Conservation (phyloP, 2,888 invertebrate genomes). For the Epirrita christyi region DNA sequence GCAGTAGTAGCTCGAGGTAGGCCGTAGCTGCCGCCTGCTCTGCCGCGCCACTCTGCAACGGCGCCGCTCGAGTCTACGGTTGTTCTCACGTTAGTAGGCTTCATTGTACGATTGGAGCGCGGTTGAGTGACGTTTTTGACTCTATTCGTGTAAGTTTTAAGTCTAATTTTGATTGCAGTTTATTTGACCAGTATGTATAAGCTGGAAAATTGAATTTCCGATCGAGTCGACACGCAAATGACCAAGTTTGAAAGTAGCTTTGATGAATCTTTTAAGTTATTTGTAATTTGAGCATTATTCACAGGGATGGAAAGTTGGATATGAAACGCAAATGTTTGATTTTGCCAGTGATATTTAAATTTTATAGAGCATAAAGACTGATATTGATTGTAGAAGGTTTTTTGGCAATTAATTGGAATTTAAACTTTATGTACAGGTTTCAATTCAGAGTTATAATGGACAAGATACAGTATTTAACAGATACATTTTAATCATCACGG, state of each 20-base stretch:
- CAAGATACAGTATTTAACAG: background rate
- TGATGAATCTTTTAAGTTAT: background rate
- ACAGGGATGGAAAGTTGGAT: background rate
- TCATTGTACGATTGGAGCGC: conserved; percentile 41
- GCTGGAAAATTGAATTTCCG: background rate
- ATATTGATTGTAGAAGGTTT: background rate
- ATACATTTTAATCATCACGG: background rate
- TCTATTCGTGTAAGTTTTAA: conserved; percentile 5
- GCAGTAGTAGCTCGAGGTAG: conserved; percentile 95
- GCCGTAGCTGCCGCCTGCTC: conserved; percentile 97
- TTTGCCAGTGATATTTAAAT: background rate
- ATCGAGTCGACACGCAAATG: background rate
- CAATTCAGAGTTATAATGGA: background rate
- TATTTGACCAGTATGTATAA: conserved; percentile 15
- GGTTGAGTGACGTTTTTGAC: conserved; percentile 61
- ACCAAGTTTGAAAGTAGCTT: background rate
- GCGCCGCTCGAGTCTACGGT: conserved; percentile 72
- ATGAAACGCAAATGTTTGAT: background rate
- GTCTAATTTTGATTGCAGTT: conserved; percentile 1
- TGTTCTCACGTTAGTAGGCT: conserved; percentile 61
- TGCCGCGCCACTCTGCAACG: conserved; percentile 92
- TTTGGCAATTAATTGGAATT: background rate
- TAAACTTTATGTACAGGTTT: background rate
- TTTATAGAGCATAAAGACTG: background rate
- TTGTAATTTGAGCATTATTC: background rate